Conservation (phyloP, 2,113 vertebrate genomes). For the Psettodes erumei region DNA sequence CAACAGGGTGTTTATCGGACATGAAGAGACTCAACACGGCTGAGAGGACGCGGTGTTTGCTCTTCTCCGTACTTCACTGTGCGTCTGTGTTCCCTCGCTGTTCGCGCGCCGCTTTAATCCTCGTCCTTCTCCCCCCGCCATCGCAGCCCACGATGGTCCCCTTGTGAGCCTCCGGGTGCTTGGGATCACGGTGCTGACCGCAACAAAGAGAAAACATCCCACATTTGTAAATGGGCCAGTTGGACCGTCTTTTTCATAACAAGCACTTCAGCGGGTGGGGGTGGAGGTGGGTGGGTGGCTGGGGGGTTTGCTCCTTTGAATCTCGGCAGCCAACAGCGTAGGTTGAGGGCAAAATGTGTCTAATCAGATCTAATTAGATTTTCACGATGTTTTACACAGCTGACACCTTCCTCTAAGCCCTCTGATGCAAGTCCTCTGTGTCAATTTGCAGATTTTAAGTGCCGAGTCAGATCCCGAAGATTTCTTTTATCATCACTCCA, state of each 20-base stretch:
- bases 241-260: slow-evolving; percentile 66
- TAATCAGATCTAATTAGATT: slow-evolving; percentile 45
- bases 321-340: slow-evolving; percentile 25
- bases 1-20: slow-evolving; percentile 55
- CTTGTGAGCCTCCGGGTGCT: slow-evolving; percentile 52
- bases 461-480: slow-evolving; percentile 35
- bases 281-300: too few species aligned
- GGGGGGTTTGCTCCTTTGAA: slow-evolving; percentile 40
- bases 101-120: slow-evolving; percentile 65
- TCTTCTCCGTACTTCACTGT: slow-evolving; percentile 56
- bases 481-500: slow-evolving; percentile 48
- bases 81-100: slow-evolving; percentile 56
- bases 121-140: slow-evolving; percentile 47
- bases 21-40: slow-evolving; percentile 63
- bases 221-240: slow-evolving; percentile 70
- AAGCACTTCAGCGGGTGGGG: slow-evolving; percentile 45
- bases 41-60: slow-evolving; percentile 66
- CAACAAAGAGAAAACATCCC: slow-evolving; percentile 75
- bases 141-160: slow-evolving; percentile 57
- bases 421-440: slow-evolving; percentile 21
- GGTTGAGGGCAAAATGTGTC: slow-evolving; percentile 32
- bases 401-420: slow-evolving; percentile 26
- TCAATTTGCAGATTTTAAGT: slow-evolving; percentile 12
- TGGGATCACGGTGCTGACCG: slow-evolving; percentile 64
- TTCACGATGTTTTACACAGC: slow-evolving; percentile 28